Evolutionary conservation across 2,113 vertebrate species (phyloP), one percentile per base, ranked within the genome.

Genomic region (Platysteira castanea): DNA sequence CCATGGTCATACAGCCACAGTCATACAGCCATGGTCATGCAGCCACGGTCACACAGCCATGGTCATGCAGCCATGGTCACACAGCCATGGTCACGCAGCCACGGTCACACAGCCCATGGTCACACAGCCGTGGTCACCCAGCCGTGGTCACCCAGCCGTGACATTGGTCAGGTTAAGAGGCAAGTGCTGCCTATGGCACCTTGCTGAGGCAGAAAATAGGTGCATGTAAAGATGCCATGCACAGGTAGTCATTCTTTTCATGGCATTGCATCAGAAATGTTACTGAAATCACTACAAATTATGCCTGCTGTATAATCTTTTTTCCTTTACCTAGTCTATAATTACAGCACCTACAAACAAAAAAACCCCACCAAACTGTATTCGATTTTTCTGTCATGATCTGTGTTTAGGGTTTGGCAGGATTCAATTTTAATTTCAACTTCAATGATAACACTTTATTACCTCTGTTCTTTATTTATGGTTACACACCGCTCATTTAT

Each of bases 341-440:
- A 94, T 96, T 97, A 96, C 50, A 93, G 63, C 44, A 74, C 54
- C 39, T 74, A 49, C 9, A 69, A 92, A 84, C 42, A 85, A 84
- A 53, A 71, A 71, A 57, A 13, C 1, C 11, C 13, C 9, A 37
- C 57, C 18, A n/a, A 79, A 39, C 7, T 9, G 19, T 80, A 73
- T 90, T 93, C 84, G 70, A 95, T 94, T 95, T 89, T 91, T 96
- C 84, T 91, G 63, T 83, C 63, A 18, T 90, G 67, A 95, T 87
- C 63, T 6, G 30, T 73, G 50, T 80, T 94, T 93, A 83, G 46
- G 67, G 61, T 74, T 96, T 96, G 91, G 37, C 89, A 97, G 89
- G 81, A 94, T 96, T 91, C 91, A 96, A 96, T 96, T 96, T 95
- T 94, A 95, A 97, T 97, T 96, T 96, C 93, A 93, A n/a, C 71